These are phyloP conservation scores for Cyanoliseus patagonus DNA, from an alignment of 2,113 vertebrate genomes.

Conservation along the genomic window DNA sequence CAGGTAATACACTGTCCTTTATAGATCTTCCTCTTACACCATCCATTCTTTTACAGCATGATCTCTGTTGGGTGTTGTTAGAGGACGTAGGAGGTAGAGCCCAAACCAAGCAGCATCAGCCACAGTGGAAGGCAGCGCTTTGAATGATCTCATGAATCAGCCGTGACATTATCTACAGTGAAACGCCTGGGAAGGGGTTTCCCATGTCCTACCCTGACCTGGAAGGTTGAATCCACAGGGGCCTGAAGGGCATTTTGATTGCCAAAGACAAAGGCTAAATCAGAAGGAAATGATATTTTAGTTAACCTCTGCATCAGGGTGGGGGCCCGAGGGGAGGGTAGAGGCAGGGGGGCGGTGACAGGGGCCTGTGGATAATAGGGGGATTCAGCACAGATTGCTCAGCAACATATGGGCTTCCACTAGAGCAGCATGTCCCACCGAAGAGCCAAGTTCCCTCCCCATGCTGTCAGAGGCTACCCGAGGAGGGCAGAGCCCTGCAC, in stretches of 20 bases:
- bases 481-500: neutral
- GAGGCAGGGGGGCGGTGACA: neutral
- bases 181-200: slow-evolving; percentile 70
- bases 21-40: neutral
- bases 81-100: neutral
- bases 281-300: slow-evolving; percentile 72
- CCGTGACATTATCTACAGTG: slow-evolving; percentile 65
- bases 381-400: slow-evolving; percentile 54
- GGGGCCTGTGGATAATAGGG: slow-evolving; percentile 11
- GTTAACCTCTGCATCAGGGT: slow-evolving; percentile 54
- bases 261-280: slow-evolving; percentile 69
- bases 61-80: neutral
- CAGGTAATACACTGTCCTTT: neutral
- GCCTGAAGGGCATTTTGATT: slow-evolving; percentile 64
- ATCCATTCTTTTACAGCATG: neutral
- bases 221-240: slow-evolving; percentile 56
- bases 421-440: neutral
- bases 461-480: neutral
- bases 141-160: slow-evolving; percentile 65
- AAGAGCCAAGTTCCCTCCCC: neutral
- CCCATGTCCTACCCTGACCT: slow-evolving; percentile 72
- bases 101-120: neutral
- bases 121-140: neutral
- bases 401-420: slow-evolving; percentile 57
- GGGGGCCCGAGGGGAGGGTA: neutral